Evolutionary conservation across 2,113 vertebrate species (phyloP).

Genomic region (Cichladusa arquata): DNA sequence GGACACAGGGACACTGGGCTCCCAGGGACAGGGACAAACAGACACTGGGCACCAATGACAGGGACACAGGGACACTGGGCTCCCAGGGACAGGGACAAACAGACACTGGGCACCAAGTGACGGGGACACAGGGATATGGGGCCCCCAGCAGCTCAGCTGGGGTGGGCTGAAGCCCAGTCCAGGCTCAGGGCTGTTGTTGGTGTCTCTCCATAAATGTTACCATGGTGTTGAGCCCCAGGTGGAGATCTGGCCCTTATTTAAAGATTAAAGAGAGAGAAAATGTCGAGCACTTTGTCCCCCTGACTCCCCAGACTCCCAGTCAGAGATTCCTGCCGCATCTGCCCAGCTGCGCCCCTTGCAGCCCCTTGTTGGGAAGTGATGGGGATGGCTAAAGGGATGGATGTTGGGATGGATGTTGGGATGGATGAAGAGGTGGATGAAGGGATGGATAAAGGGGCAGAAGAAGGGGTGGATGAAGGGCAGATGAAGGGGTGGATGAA

Average conservation of each 20-base stretch:
- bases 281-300: not conserved
- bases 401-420: not conserved
- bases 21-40: rapidly evolving
- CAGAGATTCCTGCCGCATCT: not conserved
- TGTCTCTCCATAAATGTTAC: not conserved
- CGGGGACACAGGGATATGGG: rapidly evolving
- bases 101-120: not conserved
- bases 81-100: rapidly evolving
- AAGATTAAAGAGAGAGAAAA: not conserved
- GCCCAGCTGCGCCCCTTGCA: not conserved
- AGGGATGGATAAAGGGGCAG: not conserved
- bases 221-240: rapidly evolving
- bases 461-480: too few species aligned
- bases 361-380: not conserved
- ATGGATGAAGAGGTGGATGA: not conserved
- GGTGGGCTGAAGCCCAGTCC: rapidly evolving
- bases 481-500: too few species aligned
- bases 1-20: rapidly evolving
- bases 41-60: too few species aligned
- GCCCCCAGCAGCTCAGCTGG: not conserved
- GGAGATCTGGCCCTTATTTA: not conserved
- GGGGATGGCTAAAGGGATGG: not conserved
- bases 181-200: rapidly evolving
- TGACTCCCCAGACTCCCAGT: not conserved
- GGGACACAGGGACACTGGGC: rapidly evolving